A percentile compares a stretch with the other conserved stretches of the same genome.
Conservation (phyloP, 2,888 invertebrate genomes). For the Keiferia lycopersicella region DNA sequence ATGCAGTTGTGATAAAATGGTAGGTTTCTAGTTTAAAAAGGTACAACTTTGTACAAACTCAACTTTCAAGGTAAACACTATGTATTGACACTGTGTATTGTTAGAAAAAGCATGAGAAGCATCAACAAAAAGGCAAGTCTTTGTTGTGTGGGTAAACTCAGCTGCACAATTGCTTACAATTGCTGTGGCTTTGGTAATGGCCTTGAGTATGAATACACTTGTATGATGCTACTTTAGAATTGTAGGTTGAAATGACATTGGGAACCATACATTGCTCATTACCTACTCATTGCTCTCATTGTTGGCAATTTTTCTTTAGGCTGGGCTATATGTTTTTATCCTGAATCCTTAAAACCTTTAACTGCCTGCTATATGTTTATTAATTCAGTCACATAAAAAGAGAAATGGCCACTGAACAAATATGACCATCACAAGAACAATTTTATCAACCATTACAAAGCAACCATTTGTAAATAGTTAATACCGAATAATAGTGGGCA, state of each 20-base stretch:
- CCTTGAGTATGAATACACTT: constrained; percentile 12
- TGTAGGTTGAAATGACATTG: background rate
- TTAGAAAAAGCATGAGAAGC: constrained; percentile 10
- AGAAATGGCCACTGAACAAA: too few relatives aligned
- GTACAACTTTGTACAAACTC: background rate
- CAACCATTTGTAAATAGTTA: too few relatives aligned
- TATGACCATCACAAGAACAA: too few relatives aligned
- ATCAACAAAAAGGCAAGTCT: background rate
- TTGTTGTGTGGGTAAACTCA: constrained; percentile 12
- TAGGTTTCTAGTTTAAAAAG: background rate
- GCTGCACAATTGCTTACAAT: constrained; percentile 6
- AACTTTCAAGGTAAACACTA: background rate
- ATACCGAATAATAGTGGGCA: too few relatives aligned
- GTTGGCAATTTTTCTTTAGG: too few relatives aligned
- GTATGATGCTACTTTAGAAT: background rate
- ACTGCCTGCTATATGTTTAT: too few relatives aligned
- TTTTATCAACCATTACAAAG: too few relatives aligned
- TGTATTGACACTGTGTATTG: background rate
- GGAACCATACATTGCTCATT: background rate
- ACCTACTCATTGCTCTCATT: too few relatives aligned
- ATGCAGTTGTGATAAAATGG: too few relatives aligned
- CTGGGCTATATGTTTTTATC: too few relatives aligned
- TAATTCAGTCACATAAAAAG: too few relatives aligned
- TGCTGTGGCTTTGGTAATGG: background rate
- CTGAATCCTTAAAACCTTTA: too few relatives aligned